Conservation (phyloP, 1,140 invertebrate species). For the Nasonia vitripennis region DNA sequence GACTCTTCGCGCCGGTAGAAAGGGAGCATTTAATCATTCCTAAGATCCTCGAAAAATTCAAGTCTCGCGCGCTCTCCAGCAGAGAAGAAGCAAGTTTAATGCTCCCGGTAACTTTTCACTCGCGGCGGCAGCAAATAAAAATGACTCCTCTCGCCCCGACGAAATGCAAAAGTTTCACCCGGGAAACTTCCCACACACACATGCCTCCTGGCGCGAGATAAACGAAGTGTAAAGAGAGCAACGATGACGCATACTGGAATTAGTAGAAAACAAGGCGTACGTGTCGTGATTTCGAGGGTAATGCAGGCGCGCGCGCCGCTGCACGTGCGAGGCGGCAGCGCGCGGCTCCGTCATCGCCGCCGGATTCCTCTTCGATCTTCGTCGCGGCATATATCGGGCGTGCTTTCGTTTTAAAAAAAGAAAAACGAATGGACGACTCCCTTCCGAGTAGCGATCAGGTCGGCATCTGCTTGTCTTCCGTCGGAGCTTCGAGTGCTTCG, state of each 20-base stretch:
- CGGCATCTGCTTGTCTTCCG: too few species aligned
- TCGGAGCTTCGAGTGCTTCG: too few species aligned
- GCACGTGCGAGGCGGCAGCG: slow-evolving; percentile 17
- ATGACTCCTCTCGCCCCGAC: not conserved
- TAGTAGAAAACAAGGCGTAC: not conserved
- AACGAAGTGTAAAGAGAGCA: not conserved
- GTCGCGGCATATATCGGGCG: not conserved
- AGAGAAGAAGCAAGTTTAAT: not conserved
- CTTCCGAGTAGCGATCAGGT: too few species aligned
- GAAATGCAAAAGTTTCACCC: slow-evolving; percentile 25
- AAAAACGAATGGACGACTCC: not conserved
- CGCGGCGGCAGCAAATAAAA: not conserved
- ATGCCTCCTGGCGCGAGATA: not conserved
- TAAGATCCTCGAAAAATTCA: not conserved
- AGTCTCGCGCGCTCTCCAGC: not conserved
- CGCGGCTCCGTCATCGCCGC: slow-evolving; percentile 8
- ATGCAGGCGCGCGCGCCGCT: not conserved
- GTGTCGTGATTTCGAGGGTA: slow-evolving; percentile 11
- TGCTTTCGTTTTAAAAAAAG: too few species aligned
- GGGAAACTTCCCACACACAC: not conserved
- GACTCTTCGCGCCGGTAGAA: too few species aligned
- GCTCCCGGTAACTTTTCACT: slow-evolving; percentile 4
- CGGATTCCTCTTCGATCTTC: not conserved
- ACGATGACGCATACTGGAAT: not conserved
- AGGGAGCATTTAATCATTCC: too few species aligned